Conservation (phyloP, 2,888 invertebrate genomes). For the Campoplex capitator region DNA sequence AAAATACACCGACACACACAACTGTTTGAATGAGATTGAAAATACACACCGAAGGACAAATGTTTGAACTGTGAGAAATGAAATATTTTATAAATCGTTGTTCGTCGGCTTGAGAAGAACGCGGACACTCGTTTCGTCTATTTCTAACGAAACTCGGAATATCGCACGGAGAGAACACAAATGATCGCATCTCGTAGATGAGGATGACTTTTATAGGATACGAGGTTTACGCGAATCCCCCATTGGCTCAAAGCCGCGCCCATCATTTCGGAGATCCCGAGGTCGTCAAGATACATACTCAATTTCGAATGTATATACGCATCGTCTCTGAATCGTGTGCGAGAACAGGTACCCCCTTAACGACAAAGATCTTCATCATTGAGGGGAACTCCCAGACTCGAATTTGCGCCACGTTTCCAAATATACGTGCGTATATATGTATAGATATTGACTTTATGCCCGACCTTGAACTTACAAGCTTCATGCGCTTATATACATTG, state of each 20-base stretch:
- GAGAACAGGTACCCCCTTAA: neutral
- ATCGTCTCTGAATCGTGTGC: neutral
- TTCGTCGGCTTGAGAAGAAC: neutral
- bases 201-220: slow-evolving; percentile 70
- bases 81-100: neutral
- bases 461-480: slow-evolving; percentile 53
- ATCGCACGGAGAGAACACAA: slow-evolving; percentile 38
- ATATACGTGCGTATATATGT: neutral
- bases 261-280: slow-evolving; percentile 52
- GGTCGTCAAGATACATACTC: slow-evolving; percentile 28
- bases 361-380: neutral
- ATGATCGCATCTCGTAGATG: slow-evolving; percentile 62
- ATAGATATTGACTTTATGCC: neutral
- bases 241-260: slow-evolving; percentile 47
- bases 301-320: neutral
- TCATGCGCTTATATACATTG: neutral
- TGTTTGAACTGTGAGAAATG: neutral
- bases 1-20: neutral
- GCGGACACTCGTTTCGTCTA: neutral
- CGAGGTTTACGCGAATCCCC: slow-evolving; percentile 47
- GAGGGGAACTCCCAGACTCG: slow-evolving; percentile 2
- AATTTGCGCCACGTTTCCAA: slow-evolving; percentile 8
- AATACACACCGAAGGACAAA: neutral
- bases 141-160: neutral
- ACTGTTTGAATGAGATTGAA: neutral